Evolutionary conservation across 2,797 vertebrate species (phyloP).

Genomic region (Poecilia gillii): DNA sequence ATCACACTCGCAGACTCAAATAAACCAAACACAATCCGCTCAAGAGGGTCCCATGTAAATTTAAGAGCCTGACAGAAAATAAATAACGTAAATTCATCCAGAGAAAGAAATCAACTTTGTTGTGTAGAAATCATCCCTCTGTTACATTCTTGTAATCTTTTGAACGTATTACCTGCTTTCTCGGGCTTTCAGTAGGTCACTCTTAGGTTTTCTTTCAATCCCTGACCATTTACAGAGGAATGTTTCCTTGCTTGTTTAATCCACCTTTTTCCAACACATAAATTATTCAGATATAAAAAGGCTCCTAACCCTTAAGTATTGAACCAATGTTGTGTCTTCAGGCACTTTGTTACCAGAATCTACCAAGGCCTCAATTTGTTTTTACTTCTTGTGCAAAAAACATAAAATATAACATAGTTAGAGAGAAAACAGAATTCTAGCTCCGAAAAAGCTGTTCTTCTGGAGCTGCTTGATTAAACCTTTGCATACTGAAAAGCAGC

Average conservation of each 20-base stretch:
- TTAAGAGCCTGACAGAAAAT: not conserved
- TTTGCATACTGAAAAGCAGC: not conserved
- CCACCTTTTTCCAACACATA: not conserved
- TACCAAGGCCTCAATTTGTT: not conserved
- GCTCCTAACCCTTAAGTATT: not conserved
- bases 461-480: not conserved
- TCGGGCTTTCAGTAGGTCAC: not conserved
- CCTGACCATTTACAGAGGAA: not conserved
- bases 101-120: not conserved
- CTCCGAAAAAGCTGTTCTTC: not conserved
- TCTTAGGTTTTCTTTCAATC: not conserved
- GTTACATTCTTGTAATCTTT: not conserved
- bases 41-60: not conserved
- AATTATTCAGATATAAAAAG: not conserved
- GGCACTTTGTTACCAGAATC: not conserved
- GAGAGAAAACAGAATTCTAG: not conserved
- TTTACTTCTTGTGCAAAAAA: not conserved
- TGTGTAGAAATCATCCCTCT: not conserved
- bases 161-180: not conserved
- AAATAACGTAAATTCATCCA: not conserved
- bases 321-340: not conserved
- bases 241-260: not conserved
- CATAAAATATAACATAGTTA: not conserved
- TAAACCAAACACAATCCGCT: constrained; percentile 22
- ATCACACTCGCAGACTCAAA: constrained; percentile 13